Base-by-base conservation (phyloP, 2,113 vertebrate genomes). In the Stegastes partitus region DNA sequence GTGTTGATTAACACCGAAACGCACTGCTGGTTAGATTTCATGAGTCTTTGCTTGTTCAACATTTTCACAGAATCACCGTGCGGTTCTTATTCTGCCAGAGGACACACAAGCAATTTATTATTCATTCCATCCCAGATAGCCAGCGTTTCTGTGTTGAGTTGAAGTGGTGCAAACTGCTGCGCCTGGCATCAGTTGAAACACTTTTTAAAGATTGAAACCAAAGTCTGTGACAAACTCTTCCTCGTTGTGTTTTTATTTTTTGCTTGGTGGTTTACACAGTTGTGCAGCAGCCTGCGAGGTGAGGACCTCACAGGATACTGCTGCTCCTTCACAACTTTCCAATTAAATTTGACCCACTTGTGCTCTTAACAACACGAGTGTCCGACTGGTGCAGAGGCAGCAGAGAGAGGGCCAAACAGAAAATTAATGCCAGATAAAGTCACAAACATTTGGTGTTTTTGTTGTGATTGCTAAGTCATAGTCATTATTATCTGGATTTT, bases 31-130 rank as follows among this genome's bases (percentile, higher is more conserved):
- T 49, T 28, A 62, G 8, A 62, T 67, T 80, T 69, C 64, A 64
- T 12, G 22, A 55, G 2, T 37, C n/a, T 44, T 45, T 82, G 67
- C 47, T 82, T 76, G 54, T 72, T 71, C 71, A 44, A 69, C 28
- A 45, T 42, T 74, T 59, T 16, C 12, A 66, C 37, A 54, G 8
- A 70, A 23, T 26, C 22, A 14, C 39, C n/a, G 4, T 34, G 8
- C 28, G 21, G 19, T 15, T 55, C 9, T 26, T 25, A 6, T 47
- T 51, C 11, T 68, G 50, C 57, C 39, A 9, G 2, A 2, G 67
- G 18, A 53, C 2, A 71, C 45, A 39, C 2, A 11, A 28, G 5
- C 37, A 45, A 21, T 58, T 71, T 58, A 66, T 71, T 49, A n/a
- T 54, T 68, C 47, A 68, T 68, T 68, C 67, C 67, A 62, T 2